Evolutionary conservation across 2,797 vertebrate genomes (phyloP), one percentile per base, ranked within the genome.

Genomic region (Pipistrellus nathusii): DNA sequence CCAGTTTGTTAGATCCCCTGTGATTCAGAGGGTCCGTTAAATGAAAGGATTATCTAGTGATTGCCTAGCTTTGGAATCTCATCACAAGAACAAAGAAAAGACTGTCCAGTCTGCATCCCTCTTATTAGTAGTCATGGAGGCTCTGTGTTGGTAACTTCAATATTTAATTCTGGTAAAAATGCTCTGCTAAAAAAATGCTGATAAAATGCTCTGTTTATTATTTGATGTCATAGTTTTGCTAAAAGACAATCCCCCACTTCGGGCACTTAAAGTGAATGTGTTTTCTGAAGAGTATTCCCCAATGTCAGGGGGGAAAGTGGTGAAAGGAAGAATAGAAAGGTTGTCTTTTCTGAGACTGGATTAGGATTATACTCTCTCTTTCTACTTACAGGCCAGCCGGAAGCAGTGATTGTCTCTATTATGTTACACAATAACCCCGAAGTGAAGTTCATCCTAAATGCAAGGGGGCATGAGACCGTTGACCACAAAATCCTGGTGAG

Each of bases 161-260:
- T 30, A 72, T 92, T 94, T 90, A 30, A 2, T n/a, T 85, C 7
- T 83, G 20, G 25, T 93, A 82, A 93, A 96, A 96, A 85, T 66
- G 41, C 1, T 41, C 4, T 35, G 5, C 18, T 51, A 76, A 76
- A 76, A 51, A 51, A 55, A 25, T 78, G 51, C 75, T 55, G 51
- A 23, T 55, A 55, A 55, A 35, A 55, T 78, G 51, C 32, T 78
- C 21, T 6, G 1, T 81, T 93, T 72, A 41, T 96, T 94, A 93
- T 93, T 94, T 95, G 51, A 41, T 96, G 2, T 80, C 14, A 83
- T 51, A 0, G 93, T 93, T 91, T 96, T 68, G 51, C 21, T 77
- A 89, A 59, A 72, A 88, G 20, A 15, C 51, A 57, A 64, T 41
- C 94, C 12, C 20, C 20, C 78, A 85, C 1, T 46, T 23, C 1